Conservation (phyloP, 1,140 invertebrate genomes). For the Araneus ventricosus region DNA sequence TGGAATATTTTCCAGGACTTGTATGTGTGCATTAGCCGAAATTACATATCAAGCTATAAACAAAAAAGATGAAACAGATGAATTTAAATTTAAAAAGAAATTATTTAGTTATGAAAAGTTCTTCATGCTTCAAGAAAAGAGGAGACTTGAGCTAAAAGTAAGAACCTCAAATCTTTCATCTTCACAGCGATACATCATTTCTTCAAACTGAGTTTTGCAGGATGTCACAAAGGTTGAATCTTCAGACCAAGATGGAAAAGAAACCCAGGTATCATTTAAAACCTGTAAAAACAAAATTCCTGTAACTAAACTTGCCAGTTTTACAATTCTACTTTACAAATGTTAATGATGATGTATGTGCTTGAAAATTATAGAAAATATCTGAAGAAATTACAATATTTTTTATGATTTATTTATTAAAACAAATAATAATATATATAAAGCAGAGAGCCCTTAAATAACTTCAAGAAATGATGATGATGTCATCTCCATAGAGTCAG, state of each 20-base stretch:
- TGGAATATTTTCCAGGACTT: conserved; percentile 90
- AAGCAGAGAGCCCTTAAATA: no score
- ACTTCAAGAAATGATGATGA: no score
- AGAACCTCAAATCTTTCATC: conserved; percentile 90
- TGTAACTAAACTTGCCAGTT: no score
- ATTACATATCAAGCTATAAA: conserved; percentile 93
- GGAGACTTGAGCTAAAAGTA: neutral
- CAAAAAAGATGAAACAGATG: neutral
- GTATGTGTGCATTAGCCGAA: conserved; percentile 82
- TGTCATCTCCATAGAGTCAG: no score
- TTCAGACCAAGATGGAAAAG: conserved; percentile 98
- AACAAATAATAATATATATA: no score
- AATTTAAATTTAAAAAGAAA: neutral
- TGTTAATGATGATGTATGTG: no score
- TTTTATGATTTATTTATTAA: no score
- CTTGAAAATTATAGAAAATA: no score
- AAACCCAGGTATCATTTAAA: conserved; percentile 98
- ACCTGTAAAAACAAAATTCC: conserved; percentile 79
- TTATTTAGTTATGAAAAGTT: neutral
- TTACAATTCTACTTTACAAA: no score
- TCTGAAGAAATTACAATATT: no score
- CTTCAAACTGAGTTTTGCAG: conserved; percentile 97
- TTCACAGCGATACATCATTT: conserved; percentile 97
- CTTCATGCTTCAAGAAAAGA: neutral
- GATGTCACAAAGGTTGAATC: conserved; percentile 98